These are phyloP conservation scores for Poeciliopsis turneri DNA, from an alignment of 2,797 vertebrate genomes.

Conservation along the genomic window DNA sequence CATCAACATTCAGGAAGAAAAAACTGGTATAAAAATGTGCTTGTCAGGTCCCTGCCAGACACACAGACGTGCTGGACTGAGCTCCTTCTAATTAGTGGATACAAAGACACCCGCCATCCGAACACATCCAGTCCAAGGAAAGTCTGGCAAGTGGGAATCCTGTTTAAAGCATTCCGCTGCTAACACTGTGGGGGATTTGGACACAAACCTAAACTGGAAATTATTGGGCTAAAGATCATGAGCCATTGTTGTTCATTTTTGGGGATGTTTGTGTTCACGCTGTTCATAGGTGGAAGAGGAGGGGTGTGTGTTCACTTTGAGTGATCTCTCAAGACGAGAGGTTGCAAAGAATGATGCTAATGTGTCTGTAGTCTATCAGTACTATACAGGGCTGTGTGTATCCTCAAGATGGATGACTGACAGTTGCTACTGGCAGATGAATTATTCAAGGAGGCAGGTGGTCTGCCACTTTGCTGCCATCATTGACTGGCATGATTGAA, in stretches of 20 bases:
- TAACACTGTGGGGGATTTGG: background rate
- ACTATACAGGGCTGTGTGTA: slow-evolving; percentile 16
- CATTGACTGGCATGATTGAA: slow-evolving; percentile 55
- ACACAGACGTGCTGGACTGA: slow-evolving; percentile 45
- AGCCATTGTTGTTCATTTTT: slow-evolving; percentile 1
- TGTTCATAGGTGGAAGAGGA: background rate
- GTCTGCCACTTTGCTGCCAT: slow-evolving; percentile 42
- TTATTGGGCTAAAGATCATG: background rate
- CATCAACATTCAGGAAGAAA: background rate
- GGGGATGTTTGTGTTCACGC: background rate
- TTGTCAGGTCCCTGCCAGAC: slow-evolving; percentile 2
- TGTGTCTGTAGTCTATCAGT: slow-evolving; percentile 9
- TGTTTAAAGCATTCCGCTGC: slow-evolving; percentile 36
- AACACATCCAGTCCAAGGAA: slow-evolving; percentile 45
- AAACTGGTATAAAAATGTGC: background rate
- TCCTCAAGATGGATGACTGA: slow-evolving; percentile 16
- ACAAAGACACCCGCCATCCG: slow-evolving; percentile 46
- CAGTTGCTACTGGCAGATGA: slow-evolving; percentile 52
- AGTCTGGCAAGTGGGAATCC: slow-evolving; percentile 44
- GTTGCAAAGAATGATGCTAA: slow-evolving; percentile 6
- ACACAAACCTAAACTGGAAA: background rate
- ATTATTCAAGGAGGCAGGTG: slow-evolving; percentile 51
- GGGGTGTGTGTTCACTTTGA: background rate
- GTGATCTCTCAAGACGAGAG: slow-evolving; percentile 7
- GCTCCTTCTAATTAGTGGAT: slow-evolving; percentile 67